A percentile compares a stretch with the other conserved stretches of the same genome.
phyloP scores from a whole-genome alignment of 2,113 vertebrate genomes.

The Lanius ludovicianus region DNA sequence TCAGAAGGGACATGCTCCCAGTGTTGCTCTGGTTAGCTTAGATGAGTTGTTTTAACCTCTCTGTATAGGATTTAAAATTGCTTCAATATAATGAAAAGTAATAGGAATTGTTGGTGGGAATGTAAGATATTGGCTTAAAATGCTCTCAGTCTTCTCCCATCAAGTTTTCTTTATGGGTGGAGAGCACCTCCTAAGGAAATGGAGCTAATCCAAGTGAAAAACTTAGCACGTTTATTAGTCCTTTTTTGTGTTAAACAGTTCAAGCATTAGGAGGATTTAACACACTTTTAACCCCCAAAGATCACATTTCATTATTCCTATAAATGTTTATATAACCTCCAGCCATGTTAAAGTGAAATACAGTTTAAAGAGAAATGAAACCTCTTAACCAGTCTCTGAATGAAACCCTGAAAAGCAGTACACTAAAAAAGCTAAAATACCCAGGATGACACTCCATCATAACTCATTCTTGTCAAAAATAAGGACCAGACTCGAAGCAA shows the following conservation, averaged over 20 bases:
- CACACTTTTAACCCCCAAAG: constrained; percentile 62
- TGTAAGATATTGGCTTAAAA: not conserved
- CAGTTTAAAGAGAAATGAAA: constrained; percentile 27
- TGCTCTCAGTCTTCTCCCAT: constrained; percentile 16
- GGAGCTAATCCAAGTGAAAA: constrained; percentile 62
- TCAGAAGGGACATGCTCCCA: not conserved
- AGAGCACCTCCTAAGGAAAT: constrained; percentile 71
- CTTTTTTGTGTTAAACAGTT: constrained; percentile 64
- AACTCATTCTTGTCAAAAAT: constrained; percentile 23
- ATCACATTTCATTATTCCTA: constrained; percentile 65
- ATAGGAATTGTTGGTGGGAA: not conserved
- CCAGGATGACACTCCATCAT: not conserved
- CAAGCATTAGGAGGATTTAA: constrained; percentile 58
- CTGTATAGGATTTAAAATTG: not conserved
- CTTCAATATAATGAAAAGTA: not conserved
- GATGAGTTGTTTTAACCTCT: constrained; percentile 2
- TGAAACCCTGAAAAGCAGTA: constrained; percentile 26
- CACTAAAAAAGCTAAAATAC: constrained; percentile 8
- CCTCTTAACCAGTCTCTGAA: not conserved
- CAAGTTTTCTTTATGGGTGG: constrained; percentile 71
- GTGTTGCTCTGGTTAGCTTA: not conserved
- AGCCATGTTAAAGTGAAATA: constrained; percentile 56
- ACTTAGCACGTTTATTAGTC: constrained; percentile 38
- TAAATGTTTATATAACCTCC: constrained; percentile 70
- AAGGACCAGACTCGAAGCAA: not conserved